Evolutionary conservation across 2,113 vertebrate species (phyloP).

Genomic region (Saccopteryx leptura): DNA sequence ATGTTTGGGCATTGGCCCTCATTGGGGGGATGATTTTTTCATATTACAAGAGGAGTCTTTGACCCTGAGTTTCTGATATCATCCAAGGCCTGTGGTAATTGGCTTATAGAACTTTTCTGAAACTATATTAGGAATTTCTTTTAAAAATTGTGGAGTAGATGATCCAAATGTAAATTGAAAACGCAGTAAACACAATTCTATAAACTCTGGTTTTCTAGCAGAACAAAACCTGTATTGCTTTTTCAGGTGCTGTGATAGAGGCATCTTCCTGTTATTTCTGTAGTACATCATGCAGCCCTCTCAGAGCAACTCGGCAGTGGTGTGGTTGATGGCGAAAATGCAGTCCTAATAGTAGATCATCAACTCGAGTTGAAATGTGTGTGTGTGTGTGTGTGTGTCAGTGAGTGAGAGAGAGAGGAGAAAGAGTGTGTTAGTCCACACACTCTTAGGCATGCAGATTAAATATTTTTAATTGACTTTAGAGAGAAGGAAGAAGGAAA

Average conservation of each 20-base stretch:
- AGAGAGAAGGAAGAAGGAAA: no score
- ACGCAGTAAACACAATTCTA: neutral
- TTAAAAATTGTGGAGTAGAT: neutral
- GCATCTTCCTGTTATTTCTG: neutral
- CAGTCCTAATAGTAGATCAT: neutral
- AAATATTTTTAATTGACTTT: no score
- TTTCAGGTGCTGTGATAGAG: neutral
- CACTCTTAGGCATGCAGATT: no score
- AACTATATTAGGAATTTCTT: neutral
- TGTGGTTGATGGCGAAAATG: neutral
- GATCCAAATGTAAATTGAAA: neutral
- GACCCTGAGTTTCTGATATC: neutral
- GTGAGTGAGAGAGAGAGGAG: neutral
- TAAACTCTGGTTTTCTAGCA: neutral
- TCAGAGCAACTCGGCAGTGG: neutral
- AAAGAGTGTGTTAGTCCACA: no score
- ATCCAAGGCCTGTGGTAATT: neutral
- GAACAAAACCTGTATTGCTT: neutral
- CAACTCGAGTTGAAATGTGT: neutral
- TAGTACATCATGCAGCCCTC: neutral
- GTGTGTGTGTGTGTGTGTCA: neutral
- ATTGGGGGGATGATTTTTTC: neutral
- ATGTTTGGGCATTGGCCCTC: neutral
- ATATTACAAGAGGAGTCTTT: neutral
- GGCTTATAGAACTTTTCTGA: constrained; percentile 50